These are phyloP conservation scores for Nysson spinosus DNA, from an alignment of 2,888 invertebrate genomes.

Conservation along the genomic window DNA sequence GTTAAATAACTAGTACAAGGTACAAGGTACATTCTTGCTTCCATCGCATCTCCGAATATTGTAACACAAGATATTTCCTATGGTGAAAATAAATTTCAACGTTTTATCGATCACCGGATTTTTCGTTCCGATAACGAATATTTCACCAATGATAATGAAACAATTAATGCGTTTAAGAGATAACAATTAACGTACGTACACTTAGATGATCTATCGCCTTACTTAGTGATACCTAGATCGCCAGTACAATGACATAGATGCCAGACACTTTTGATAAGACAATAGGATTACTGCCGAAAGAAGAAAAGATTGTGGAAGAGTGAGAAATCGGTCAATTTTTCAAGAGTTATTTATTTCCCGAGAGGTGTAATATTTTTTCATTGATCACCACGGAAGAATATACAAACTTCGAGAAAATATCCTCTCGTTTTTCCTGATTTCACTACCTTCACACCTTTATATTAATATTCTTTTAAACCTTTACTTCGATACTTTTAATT, in stretches of 20 bases:
- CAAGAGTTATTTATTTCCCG: constrained; percentile 43
- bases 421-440: not conserved
- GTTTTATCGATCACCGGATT: no score
- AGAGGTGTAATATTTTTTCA: constrained; percentile 51
- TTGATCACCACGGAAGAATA: constrained; percentile 34
- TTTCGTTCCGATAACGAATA: no score
- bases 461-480: not conserved
- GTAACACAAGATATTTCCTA: no score
- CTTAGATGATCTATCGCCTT: constrained; percentile 22
- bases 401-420: constrained; percentile 21
- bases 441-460: not conserved
- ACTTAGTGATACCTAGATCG: constrained; percentile 10
- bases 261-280: constrained; percentile 4
- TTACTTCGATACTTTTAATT: not conserved
- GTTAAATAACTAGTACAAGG: no score
- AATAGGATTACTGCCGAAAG: not conserved
- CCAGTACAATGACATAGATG: constrained; percentile 9
- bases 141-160: no score
- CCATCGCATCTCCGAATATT: no score
- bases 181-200: no score
- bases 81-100: no score
- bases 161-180: no score
- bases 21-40: no score
- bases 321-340: constrained; percentile 22
- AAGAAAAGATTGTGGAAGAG: no score